Evolutionary conservation across 1,140 invertebrate genomes (phyloP).

Genomic region (Lysiphlebus fabarum): DNA sequence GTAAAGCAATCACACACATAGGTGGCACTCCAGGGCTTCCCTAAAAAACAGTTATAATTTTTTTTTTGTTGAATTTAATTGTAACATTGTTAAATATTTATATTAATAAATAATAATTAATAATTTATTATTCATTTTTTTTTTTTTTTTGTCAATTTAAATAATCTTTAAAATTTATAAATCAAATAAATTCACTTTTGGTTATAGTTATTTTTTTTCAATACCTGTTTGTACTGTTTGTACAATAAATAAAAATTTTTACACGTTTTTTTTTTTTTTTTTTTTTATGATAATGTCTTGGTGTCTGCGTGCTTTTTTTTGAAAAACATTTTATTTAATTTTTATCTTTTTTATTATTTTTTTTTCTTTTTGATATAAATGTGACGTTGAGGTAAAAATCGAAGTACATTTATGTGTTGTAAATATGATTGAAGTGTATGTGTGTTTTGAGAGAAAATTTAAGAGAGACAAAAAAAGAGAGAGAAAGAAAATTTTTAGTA

Average conservation of each 20-base stretch:
- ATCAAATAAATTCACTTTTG: too few species aligned
- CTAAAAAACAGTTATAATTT: constrained; percentile 26
- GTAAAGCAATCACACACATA: too few species aligned
- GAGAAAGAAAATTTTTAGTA: too few species aligned
- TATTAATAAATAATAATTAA: too few species aligned
- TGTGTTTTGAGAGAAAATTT: constrained; percentile 24
- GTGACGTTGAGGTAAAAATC: constrained; percentile 18
- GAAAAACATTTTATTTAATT: constrained; percentile 1
- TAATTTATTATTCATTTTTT: too few species aligned
- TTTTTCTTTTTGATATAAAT: not conserved
- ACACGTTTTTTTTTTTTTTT: constrained; percentile 4
- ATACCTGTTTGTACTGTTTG: not conserved
- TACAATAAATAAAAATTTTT: too few species aligned
- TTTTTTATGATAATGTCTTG: not conserved
- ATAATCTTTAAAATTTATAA: too few species aligned
- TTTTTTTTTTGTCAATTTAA: too few species aligned
- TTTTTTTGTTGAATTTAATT: constrained; percentile 35
- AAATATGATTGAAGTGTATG: too few species aligned
- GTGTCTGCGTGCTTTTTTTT: not conserved
- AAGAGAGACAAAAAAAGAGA: too few species aligned
- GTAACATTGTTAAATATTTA: constrained; percentile 30
- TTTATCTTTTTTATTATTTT: not conserved
- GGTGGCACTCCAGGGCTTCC: too few species aligned
- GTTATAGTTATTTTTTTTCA: too few species aligned
- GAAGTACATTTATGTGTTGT: not conserved